Evolutionary conservation across 2,888 invertebrate species (phyloP), one percentile per base, ranked within the genome.

Genomic region (Charanyca ferruginea): DNA sequence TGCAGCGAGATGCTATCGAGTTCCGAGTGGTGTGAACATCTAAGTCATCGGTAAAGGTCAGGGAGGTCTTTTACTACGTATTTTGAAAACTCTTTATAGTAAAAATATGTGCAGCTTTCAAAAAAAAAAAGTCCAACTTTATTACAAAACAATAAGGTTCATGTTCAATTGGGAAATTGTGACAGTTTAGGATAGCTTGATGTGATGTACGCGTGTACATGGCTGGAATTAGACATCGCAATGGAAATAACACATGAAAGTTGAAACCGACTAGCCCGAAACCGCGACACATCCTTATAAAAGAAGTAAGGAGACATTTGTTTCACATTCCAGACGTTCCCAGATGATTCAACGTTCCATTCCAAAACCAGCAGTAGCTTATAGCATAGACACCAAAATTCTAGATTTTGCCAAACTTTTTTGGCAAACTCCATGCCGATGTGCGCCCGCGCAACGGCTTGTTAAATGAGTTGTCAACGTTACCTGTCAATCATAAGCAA

Each of bases 51-150:
- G 16, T 54, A 22, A 22, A 72, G 60, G 65, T 58, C 73, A 42
- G 35, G 16, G 59, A 44, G 52, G 52, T 68, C 51, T 55, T 57
- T 48, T 44, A 47, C 54, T 45, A 22, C n/a, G 18, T 20, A 22
- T 57, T 48, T 54, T 57, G 16, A 52, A 54, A 11, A 11, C 11
- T 49, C 3, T 45, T 28, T 23, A 41, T 11, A 28, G 16, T 48
- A 57, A 68, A 60, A 61, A 61, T 35, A 53, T 41, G 32, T 23
- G 13, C 20, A 73, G 11, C 70, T 75, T 57, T 75, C 57, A 61
- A 49, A 75, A 68, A n/a, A n/a, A n/a, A n/a, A n/a, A n/a, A n/a
- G n/a, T n/a, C n/a, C n/a, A n/a, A n/a, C n/a, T n/a, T n/a, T n/a
- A n/a, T n/a, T n/a, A n/a, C n/a, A n/a, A n/a, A n/a, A n/a, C n/a